Evolutionary conservation across 1,140 invertebrate genomes (phyloP), one percentile per base, ranked within the genome.

Genomic region (Fragariocoptes setiger): DNA sequence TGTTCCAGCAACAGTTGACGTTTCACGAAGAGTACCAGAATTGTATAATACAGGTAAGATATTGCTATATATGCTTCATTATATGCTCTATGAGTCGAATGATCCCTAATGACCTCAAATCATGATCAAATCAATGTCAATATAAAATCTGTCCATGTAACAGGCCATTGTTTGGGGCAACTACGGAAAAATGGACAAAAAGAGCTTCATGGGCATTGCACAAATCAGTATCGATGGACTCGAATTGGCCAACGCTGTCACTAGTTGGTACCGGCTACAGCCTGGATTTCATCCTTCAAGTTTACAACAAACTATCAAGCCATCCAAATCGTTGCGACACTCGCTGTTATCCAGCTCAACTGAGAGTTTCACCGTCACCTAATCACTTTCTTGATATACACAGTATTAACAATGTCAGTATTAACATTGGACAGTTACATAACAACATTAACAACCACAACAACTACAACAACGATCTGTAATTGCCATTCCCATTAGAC

Each of bases 261-360:
- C 88, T 62, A 86, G 86, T 55, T 94, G 86, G 86, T 97, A 95
- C 69, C 94, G 94, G 65, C 70, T 95, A 52, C n/a, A n/a, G n/a
- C n/a, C n/a, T n/a, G n/a, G n/a, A n/a, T 95, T 90, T 62, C 78
- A 80, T 57, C 82, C 78, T 52, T 78, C 77, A 53, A 82, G 80
- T 59, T 72, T 92, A 8, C 25, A 31, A n/a, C 8, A 8, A 8
- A n/a, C n/a, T n/a, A n/a, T n/a, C n/a, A 72, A 80, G 88, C 67
- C 79, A 71, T 69, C 51, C 8, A 31, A 31, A n/a, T 31, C 25
- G 25, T n/a, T 31, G 25, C 25, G 36, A 55, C 53, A 21, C 47
- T 54, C 13, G 52, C 54, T 42, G 56, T 53, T 39, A 58, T 57
- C 46, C 52, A 55, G 40, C 56, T 56, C 38, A 59, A 55, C 20